phyloP scores from a whole-genome alignment of 2,888 invertebrate genomes.

The Sminthurinus aureus region DNA sequence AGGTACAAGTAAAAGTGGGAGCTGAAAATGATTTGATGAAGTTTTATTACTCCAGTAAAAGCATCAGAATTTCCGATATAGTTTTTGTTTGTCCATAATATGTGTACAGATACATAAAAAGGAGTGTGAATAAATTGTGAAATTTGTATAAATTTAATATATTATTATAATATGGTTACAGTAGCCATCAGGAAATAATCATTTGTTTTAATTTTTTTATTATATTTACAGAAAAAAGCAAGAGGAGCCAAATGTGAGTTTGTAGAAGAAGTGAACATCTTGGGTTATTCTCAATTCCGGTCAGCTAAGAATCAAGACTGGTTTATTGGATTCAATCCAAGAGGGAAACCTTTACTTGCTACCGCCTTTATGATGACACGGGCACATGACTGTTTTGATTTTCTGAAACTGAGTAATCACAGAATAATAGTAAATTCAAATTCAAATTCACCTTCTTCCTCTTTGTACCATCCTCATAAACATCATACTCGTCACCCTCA shows the following conservation, averaged over 20 bases:
- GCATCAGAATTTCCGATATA: not conserved
- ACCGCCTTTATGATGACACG: not conserved
- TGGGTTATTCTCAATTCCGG: slow-evolving; percentile 43
- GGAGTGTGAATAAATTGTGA: too few relatives aligned
- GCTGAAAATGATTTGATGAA: too few relatives aligned
- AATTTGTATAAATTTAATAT: not conserved
- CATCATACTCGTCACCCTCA: slow-evolving; percentile 30
- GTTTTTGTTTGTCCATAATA: not conserved
- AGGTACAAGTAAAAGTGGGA: too few relatives aligned
- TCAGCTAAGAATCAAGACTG: slow-evolving; percentile 49
- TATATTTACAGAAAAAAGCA: slow-evolving; percentile 44
- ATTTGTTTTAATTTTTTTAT: slow-evolving; percentile 10
- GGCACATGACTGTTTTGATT: slow-evolving; percentile 28
- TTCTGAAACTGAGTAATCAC: slow-evolving; percentile 16
- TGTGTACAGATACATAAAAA: too few relatives aligned
- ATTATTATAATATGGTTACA: not conserved
- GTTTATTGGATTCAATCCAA: slow-evolving; percentile 51
- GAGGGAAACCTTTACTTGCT: slow-evolving; percentile 47
- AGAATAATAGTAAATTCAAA: too few relatives aligned
- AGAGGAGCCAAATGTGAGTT: slow-evolving; percentile 50
- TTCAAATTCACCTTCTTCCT: not conserved
- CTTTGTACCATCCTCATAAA: not conserved
- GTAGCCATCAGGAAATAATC: not conserved
- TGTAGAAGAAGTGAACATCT: slow-evolving; percentile 37
- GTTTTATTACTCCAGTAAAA: too few relatives aligned